phyloP scores from a whole-genome alignment of 23 tunicate species.

The Diplosoma virens region DNA sequence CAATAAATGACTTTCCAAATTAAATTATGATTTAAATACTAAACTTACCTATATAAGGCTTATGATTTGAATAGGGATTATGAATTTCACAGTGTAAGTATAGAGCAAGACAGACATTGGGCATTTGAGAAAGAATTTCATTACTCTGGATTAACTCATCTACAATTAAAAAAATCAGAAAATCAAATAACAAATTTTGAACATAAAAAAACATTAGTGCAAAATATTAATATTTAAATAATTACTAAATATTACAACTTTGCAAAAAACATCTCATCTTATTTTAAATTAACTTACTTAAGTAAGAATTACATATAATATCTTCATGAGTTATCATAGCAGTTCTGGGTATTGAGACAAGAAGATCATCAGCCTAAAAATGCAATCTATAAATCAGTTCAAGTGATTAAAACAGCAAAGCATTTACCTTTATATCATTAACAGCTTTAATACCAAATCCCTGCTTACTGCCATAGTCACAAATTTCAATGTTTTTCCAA shows the following conservation, averaged over 20 bases:
- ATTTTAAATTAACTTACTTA: constrained; percentile 28
- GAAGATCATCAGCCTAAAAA: constrained; percentile 7
- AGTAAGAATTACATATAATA: constrained; percentile 47
- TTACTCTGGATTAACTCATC: constrained; percentile 56
- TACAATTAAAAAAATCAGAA: neutral
- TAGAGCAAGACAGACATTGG: constrained; percentile 80
- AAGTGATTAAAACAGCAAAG: too few species aligned
- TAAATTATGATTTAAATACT: neutral
- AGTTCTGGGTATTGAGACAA: constrained; percentile 42
- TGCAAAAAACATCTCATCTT: neutral
- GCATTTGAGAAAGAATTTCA: constrained; percentile 71
- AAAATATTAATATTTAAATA: too few species aligned
- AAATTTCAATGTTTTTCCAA: constrained; percentile 25
- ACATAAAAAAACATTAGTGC: neutral
- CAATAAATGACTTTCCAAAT: neutral
- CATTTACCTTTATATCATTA: constrained; percentile 50
- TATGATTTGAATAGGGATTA: constrained; percentile 57
- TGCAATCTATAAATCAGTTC: too few species aligned
- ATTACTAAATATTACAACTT: neutral
- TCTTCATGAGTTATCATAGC: constrained; percentile 67
- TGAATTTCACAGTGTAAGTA: constrained; percentile 67
- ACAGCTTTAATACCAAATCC: constrained; percentile 75
- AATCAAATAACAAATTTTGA: neutral
- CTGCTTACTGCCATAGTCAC: constrained; percentile 48
- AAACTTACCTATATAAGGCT: constrained; percentile 82